Evolutionary conservation across 2,113 vertebrate species (phyloP).

Genomic region (Archocentrus centrarchus): DNA sequence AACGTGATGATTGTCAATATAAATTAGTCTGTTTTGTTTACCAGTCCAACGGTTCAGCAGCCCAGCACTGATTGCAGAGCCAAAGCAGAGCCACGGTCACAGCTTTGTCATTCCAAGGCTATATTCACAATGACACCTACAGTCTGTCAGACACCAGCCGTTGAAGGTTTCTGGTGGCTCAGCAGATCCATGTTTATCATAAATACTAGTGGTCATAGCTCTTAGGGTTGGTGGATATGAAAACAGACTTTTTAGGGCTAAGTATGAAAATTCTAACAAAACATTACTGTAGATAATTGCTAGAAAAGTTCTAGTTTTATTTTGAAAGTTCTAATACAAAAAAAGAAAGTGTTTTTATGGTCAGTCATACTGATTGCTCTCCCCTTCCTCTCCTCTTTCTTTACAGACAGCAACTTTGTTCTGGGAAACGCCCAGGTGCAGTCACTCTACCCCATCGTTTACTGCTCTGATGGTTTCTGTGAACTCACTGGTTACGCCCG

Average conservation of each 20-base stretch:
- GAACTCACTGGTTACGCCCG: conserved; percentile 86
- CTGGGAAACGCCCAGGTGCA: conserved; percentile 87
- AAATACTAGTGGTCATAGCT: not conserved
- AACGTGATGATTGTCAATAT: not conserved
- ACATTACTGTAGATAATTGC: too few relatives aligned
- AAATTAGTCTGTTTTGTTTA: not conserved
- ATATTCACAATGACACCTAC: not conserved
- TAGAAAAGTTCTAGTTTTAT: too few relatives aligned
- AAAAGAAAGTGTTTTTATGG: too few relatives aligned
- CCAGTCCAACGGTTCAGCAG: not conserved
- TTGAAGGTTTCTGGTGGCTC: not conserved
- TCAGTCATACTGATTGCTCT: not conserved
- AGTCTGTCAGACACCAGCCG: not conserved
- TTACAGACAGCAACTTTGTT: conserved; percentile 86
- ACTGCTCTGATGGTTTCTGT: conserved; percentile 88
- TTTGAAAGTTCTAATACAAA: too few relatives aligned
- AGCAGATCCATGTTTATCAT: not conserved
- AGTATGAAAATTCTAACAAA: not conserved
- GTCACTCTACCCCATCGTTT: conserved; percentile 86
- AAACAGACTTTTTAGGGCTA: not conserved
- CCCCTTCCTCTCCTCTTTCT: conserved; percentile 12
- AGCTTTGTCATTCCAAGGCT: not conserved
- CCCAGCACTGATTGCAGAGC: not conserved
- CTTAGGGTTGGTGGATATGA: not conserved
- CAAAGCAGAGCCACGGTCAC: not conserved